Conservation (phyloP, 2,113 vertebrate genomes). For the Tyrannus savana region DNA sequence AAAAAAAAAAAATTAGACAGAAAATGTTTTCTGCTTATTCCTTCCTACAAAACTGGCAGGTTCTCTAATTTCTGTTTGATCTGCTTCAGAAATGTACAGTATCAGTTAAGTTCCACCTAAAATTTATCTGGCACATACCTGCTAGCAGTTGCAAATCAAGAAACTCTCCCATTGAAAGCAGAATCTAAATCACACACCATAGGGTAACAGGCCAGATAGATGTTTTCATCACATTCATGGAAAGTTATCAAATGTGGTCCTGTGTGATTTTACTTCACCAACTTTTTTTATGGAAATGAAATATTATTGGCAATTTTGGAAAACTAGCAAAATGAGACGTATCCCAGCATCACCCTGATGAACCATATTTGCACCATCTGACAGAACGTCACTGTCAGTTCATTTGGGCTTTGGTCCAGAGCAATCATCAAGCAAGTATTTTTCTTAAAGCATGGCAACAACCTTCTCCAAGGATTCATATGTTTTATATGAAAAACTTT, state of each 20-base stretch:
- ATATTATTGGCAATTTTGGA: conserved; percentile 4
- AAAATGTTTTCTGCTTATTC: conserved; percentile 13
- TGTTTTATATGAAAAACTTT: conserved; percentile 1
- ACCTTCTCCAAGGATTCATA: background rate
- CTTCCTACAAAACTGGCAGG: background rate
- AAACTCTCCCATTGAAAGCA: background rate
- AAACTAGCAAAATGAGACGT: background rate
- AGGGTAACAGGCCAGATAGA: background rate
- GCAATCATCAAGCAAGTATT: background rate
- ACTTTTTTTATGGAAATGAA: background rate
- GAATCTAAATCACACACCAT: background rate
- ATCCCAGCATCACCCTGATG: background rate
- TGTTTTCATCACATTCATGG: background rate
- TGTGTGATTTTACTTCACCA: background rate
- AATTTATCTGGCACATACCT: background rate
- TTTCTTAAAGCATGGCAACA: background rate
- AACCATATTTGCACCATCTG: background rate
- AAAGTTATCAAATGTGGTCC: background rate
- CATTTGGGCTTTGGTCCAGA: background rate
- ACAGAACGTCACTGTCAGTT: background rate
- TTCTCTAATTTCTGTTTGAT: conserved; percentile 33
- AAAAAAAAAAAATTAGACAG: background rate
- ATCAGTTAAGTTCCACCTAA: background rate
- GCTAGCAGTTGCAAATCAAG: background rate
- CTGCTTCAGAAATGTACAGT: background rate